Conservation (phyloP, 2,113 vertebrate genomes). For the Alaudala cheleensis region DNA sequence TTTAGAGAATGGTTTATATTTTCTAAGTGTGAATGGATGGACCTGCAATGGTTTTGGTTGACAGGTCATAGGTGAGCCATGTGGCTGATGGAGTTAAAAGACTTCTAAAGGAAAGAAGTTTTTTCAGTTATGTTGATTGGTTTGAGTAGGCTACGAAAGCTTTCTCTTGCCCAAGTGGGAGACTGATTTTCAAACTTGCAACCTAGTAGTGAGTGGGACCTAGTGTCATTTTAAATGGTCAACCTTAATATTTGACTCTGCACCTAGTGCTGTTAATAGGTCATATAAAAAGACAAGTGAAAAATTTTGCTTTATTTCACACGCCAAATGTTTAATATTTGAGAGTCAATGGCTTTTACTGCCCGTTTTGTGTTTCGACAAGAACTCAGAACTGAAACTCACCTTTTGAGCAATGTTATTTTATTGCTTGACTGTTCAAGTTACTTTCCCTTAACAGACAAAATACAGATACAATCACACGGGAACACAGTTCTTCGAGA, state of each 20-base stretch:
- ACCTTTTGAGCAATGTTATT: background rate
- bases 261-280: background rate
- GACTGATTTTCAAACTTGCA: background rate
- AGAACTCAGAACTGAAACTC: background rate
- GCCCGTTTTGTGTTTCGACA: background rate
- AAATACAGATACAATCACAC: conserved; percentile 95
- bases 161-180: background rate
- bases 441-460: conserved; percentile 71
- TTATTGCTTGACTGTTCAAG: background rate
- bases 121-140: background rate
- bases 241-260: background rate
- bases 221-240: background rate
- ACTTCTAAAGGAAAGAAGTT: background rate
- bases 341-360: background rate
- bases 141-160: background rate
- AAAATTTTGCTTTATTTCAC: background rate
- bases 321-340: background rate
- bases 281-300: background rate
- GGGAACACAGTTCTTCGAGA: conserved; percentile 98
- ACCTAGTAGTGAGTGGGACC: background rate
- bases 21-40: background rate
- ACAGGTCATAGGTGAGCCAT: background rate
- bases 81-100: background rate
- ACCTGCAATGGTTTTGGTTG: background rate
- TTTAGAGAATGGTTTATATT: background rate